Percentiles rank a stretch among this genome's conserved stretches.
phyloP scores from a whole-genome alignment of 2,888 invertebrate species.

The Heliconius sara region DNA sequence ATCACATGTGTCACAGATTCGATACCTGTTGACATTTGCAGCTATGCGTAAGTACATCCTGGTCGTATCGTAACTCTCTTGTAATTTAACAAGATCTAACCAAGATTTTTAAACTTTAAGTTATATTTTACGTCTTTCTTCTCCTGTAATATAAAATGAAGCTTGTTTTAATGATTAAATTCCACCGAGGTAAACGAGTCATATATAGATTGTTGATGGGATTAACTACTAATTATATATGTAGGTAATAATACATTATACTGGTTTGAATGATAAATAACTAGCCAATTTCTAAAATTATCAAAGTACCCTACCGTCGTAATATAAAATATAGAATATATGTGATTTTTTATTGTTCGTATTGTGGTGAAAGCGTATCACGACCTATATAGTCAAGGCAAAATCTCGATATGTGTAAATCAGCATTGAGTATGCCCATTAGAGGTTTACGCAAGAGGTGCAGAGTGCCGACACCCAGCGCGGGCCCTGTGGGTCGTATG shows the following conservation, averaged over 20 bases:
- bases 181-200: conserved; percentile 1
- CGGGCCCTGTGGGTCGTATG: conserved; percentile 52
- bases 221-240: neutral
- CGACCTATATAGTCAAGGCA: conserved; percentile 46
- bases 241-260: neutral
- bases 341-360: conserved; percentile 26
- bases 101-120: neutral
- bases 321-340: neutral
- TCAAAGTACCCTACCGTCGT: neutral
- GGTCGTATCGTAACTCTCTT: conserved; percentile 48
- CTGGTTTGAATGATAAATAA: neutral
- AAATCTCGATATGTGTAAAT: conserved; percentile 55
- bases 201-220: too few relatives aligned
- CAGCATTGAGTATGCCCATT: conserved; percentile 53
- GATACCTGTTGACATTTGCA: conserved; percentile 71
- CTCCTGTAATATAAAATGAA: neutral
- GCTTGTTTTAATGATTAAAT: neutral
- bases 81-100: neutral
- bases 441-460: conserved; percentile 58
- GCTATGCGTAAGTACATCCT: conserved; percentile 42
- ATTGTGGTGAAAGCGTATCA: conserved; percentile 41
- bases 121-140: neutral
- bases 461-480: conserved; percentile 57
- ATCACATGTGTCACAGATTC: conserved; percentile 58
- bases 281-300: neutral